Conservation (phyloP, 2,797 vertebrate genomes). For the Macropodus opercularis region DNA sequence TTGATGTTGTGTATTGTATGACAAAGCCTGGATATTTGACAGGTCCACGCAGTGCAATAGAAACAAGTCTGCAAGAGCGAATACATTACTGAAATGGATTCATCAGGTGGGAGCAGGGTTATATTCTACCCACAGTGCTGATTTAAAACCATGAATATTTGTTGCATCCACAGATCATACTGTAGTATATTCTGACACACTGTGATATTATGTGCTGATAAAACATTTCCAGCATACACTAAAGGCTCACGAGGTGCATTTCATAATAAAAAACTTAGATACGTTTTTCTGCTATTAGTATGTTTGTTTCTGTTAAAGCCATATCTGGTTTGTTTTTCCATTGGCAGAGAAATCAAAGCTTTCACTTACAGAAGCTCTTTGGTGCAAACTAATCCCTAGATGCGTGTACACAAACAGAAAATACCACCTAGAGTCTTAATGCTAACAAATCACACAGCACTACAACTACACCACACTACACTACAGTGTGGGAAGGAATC, state of each 20-base stretch:
- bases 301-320: constrained; percentile 1
- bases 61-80: neutral
- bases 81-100: neutral
- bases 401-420: neutral
- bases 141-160: neutral
- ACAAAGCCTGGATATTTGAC: constrained; percentile 17
- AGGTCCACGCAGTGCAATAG: neutral
- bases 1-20: constrained; percentile 22
- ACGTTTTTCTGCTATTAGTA: neutral
- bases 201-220: neutral
- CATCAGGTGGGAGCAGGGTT: neutral
- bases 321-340: neutral
- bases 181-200: neutral
- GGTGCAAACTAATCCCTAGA: neutral
- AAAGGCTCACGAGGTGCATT: neutral
- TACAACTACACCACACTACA: too few relatives aligned
- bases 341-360: constrained; percentile 3
- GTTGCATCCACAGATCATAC: neutral
- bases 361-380: neutral
- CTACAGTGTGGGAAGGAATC: too few relatives aligned
- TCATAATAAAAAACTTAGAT: neutral
- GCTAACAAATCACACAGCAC: constrained; percentile 1
- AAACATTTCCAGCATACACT: neutral
- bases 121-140: neutral
- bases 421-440: neutral